phyloP scores from a whole-genome alignment of 2,113 vertebrate species.

The Cricetomys ansorgei region DNA sequence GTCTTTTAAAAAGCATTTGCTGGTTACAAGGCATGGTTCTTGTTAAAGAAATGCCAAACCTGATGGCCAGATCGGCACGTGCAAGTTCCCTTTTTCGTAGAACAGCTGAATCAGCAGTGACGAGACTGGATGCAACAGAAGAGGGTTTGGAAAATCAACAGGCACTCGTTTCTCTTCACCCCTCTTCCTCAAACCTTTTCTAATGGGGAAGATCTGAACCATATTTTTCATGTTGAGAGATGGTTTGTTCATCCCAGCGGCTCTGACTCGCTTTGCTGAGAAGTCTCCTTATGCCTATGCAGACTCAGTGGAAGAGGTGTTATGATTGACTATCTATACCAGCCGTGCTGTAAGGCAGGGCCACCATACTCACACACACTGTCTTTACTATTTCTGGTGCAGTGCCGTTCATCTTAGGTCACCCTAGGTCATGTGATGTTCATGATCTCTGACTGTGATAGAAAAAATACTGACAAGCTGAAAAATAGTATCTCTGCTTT shows the following conservation, averaged over 20 bases:
- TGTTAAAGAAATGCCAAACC: slow-evolving; percentile 30
- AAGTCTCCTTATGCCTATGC: neutral
- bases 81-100: neutral
- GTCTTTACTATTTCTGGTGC: neutral
- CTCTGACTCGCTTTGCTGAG: neutral
- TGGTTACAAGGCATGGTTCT: slow-evolving; percentile 25
- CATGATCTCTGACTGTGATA: neutral
- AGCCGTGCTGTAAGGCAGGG: neutral
- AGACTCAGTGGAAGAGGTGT: neutral
- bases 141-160: neutral
- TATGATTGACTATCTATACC: neutral
- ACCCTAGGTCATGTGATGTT: neutral
- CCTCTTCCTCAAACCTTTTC: neutral
- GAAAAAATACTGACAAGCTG: neutral
- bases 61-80: neutral
- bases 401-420: neutral
- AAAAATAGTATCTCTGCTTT: neutral
- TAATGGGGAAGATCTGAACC: neutral
- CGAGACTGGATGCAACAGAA: neutral
- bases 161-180: neutral
- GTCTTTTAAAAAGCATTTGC: slow-evolving; percentile 78
- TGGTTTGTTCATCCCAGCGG: neutral
- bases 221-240: neutral
- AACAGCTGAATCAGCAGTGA: neutral
- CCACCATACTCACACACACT: neutral